phyloP scores from a whole-genome alignment of 2,888 invertebrate species.

The Dusona sp. region DNA sequence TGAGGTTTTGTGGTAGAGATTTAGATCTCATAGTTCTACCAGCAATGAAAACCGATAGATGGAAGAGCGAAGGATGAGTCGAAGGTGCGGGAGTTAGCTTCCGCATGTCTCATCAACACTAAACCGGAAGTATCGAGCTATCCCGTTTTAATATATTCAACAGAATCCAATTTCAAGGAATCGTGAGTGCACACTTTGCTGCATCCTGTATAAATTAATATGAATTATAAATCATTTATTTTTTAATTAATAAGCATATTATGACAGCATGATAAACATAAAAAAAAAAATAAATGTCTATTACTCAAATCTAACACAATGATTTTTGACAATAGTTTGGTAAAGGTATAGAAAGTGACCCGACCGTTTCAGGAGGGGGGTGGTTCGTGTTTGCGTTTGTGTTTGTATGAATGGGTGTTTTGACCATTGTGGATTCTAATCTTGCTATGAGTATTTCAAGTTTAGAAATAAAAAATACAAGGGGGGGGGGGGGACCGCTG shows the following conservation, averaged over 20 bases:
- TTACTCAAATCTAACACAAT: too few relatives aligned
- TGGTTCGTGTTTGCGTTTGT: too few relatives aligned
- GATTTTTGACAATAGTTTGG: too few relatives aligned
- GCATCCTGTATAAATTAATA: conserved; percentile 26
- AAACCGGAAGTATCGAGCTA: conserved; percentile 63
- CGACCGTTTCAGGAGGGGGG: too few relatives aligned
- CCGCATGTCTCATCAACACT: conserved; percentile 40
- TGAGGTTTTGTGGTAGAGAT: neutral
- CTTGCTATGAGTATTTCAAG: too few relatives aligned
- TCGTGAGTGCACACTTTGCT: conserved; percentile 55
- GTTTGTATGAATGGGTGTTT: too few relatives aligned
- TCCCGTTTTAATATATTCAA: conserved; percentile 61
- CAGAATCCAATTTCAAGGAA: conserved; percentile 69
- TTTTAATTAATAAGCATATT: neutral
- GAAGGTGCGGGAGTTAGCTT: conserved; percentile 10
- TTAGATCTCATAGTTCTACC: conserved; percentile 39
- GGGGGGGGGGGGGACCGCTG: too few relatives aligned
- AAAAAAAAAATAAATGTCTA: neutral
- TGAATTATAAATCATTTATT: neutral
- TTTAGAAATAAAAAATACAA: too few relatives aligned
- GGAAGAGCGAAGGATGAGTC: neutral
- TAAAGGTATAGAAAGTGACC: too few relatives aligned
- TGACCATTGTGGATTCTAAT: too few relatives aligned
- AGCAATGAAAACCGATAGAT: conserved; percentile 44
- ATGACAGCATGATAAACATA: neutral